A percentile compares a stretch with the other conserved stretches of the same genome.
Evolutionary conservation across 2,113 vertebrate species (phyloP).

Genomic region (Cyprinodon variegatus): DNA sequence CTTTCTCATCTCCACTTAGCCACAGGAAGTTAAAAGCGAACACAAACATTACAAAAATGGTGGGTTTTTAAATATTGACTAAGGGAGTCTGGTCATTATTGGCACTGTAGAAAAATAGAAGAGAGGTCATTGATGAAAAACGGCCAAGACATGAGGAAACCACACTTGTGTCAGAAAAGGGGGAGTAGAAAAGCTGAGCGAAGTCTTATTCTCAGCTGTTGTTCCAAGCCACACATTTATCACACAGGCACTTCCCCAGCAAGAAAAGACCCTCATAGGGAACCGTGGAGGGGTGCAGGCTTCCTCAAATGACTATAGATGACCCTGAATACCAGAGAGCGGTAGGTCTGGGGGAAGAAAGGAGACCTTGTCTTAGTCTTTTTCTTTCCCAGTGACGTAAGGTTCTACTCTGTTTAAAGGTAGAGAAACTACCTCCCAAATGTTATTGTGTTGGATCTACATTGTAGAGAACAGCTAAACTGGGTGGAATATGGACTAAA

Average conservation of each 20-base stretch:
- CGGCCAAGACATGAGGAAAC: constrained; percentile 83
- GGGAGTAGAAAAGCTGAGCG: constrained; percentile 65
- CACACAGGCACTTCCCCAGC: constrained; percentile 77
- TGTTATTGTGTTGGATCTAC: constrained; percentile 56
- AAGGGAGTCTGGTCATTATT: constrained; percentile 78
- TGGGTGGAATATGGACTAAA: constrained; percentile 66
- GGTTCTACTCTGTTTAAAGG: constrained; percentile 62
- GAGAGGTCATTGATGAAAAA: constrained; percentile 81
- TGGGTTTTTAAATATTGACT: constrained; percentile 75
- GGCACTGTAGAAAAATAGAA: constrained; percentile 72
- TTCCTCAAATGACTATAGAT: constrained; percentile 65
- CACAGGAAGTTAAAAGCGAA: constrained; percentile 71
- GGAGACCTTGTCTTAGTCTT: constrained; percentile 68
- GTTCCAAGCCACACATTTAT: constrained; percentile 80
- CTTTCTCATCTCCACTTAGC: constrained; percentile 58
- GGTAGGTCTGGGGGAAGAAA: constrained; percentile 70
- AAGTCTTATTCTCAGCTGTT: constrained; percentile 82
- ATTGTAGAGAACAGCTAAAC: constrained; percentile 60
- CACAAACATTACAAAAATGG: constrained; percentile 72
- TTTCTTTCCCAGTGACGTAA: constrained; percentile 57
- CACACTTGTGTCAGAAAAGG: constrained; percentile 79
- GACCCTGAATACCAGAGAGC: constrained; percentile 66
- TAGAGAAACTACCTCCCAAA: constrained; percentile 68
- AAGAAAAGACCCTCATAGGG: constrained; percentile 68
- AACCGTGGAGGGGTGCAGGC: constrained; percentile 57